Evolutionary conservation across 2,888 invertebrate species (phyloP).

Genomic region (Pedicia rivosa): DNA sequence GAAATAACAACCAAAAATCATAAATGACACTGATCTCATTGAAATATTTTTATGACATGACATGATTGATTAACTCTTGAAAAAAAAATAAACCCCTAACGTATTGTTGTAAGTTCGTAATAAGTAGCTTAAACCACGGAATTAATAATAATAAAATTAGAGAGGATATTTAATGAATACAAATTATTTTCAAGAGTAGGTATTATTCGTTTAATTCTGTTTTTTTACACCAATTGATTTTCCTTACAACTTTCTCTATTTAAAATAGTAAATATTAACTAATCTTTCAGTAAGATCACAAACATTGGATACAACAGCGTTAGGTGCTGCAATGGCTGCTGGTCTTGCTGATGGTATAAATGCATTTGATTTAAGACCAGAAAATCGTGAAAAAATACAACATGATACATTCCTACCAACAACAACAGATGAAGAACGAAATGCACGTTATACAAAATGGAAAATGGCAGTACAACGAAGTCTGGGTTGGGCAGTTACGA

Average conservation of each 20-base stretch:
- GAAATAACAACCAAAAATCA: too few species aligned
- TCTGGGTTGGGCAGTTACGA: conserved; percentile 70
- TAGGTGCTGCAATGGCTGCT: conserved; percentile 89
- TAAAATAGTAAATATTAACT: neutral
- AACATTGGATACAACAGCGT: conserved; percentile 75
- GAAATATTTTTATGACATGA: too few species aligned
- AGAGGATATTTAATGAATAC: too few species aligned
- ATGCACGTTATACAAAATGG: conserved; percentile 77
- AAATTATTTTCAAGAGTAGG: too few species aligned
- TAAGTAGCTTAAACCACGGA: too few species aligned
- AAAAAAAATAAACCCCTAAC: too few species aligned
- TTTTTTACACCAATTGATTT: neutral
- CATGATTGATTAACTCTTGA: too few species aligned
- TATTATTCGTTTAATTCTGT: too few species aligned
- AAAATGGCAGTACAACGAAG: conserved; percentile 88
- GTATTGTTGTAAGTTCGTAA: too few species aligned
- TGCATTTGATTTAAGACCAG: conserved; percentile 48
- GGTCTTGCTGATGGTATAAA: conserved; percentile 60
- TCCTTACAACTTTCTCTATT: neutral
- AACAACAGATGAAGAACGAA: conserved; percentile 64
- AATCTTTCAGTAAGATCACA: conserved; percentile 51
- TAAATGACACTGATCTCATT: too few species aligned
- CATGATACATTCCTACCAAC: conserved; percentile 69
- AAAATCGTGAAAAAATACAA: conserved; percentile 33
- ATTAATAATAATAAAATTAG: too few species aligned